phyloP scores from a whole-genome alignment of 2,797 vertebrate genomes.

The Pagetopsis macropterus region DNA sequence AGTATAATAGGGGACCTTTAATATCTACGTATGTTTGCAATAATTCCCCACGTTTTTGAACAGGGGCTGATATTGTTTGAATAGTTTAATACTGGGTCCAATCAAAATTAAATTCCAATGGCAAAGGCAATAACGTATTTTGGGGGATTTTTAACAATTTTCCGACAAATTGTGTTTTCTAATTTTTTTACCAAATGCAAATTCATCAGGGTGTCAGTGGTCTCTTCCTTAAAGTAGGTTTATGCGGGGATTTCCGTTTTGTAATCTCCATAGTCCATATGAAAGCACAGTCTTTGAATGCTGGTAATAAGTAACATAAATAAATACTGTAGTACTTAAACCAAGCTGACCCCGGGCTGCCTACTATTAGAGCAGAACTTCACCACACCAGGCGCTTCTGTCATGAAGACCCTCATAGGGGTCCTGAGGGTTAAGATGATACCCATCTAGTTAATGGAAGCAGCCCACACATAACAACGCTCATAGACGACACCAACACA shows the following conservation, averaged over 20 bases:
- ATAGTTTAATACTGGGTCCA: background rate
- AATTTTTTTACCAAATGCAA: too few relatives aligned
- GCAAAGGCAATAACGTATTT: too few relatives aligned
- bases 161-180: too few relatives aligned
- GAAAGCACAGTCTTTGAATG: background rate
- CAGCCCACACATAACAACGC: constrained; percentile 69
- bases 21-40: background rate
- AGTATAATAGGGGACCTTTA: too few relatives aligned
- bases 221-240: background rate
- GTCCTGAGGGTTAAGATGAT: constrained; percentile 75
- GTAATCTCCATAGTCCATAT: too few relatives aligned
- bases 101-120: too few relatives aligned
- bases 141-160: too few relatives aligned
- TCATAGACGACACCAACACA: constrained; percentile 75
- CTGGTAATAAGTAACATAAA: background rate
- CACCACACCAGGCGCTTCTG: constrained; percentile 14
- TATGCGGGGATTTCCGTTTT: too few relatives aligned
- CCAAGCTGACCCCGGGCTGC: background rate
- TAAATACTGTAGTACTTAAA: constrained; percentile 12
- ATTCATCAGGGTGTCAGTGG: too few relatives aligned
- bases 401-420: constrained; percentile 63
- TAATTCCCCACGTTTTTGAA: background rate
- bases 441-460: constrained; percentile 58
- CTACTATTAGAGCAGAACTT: constrained; percentile 9
- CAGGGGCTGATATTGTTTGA: background rate